Base-by-base conservation (phyloP, 2,113 vertebrate genomes). In the Ctenodactylus gundi region DNA sequence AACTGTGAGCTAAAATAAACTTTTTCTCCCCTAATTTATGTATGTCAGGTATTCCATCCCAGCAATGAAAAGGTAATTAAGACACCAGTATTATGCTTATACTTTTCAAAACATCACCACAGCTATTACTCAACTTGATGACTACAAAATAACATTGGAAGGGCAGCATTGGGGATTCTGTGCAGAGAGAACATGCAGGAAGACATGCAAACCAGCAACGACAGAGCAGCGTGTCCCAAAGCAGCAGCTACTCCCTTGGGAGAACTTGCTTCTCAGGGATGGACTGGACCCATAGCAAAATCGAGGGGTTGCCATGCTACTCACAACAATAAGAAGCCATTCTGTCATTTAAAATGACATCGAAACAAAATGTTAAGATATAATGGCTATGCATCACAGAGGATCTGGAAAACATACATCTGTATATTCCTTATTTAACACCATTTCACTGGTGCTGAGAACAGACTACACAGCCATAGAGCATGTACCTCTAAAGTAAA, bases 291-390 rank as follows among this genome's bases (percentile, higher is more conserved):
- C 11, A 14, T 12, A 23, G 67, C 6, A 10, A 82, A 76, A 93
- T 39, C 97, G 49, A 72, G 41, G 75, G 51, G 58, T 98, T 97
- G 98, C 96, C 94, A 96, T 97, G 98, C 98, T 99, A 98, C 98
- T 99, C 98, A 99, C 99, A 99, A 98, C 98, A 98, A 97, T 96
- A 99, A 98, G 98, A 98, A 94, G 98, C 98, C 98, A 97, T 97
- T 98, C 98, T 98, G 98, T 97, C 97, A 98, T 98, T 97, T 96
- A 97, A 96, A 87, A 97, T 95, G 97, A 97, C 97, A 98, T 94
- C 4, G 86, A 97, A 96, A 98, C 95, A 97, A 95, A 97, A 97
- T 75, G 97, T 98, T 97, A 97, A 98, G 87, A 83, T n/a, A 80
- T 86, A 31, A 97, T 87, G 95, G 91, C 92, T 11, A 68, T 89